Conservation (phyloP, 2,888 invertebrate genomes). For the Apocheima hispidaria region DNA sequence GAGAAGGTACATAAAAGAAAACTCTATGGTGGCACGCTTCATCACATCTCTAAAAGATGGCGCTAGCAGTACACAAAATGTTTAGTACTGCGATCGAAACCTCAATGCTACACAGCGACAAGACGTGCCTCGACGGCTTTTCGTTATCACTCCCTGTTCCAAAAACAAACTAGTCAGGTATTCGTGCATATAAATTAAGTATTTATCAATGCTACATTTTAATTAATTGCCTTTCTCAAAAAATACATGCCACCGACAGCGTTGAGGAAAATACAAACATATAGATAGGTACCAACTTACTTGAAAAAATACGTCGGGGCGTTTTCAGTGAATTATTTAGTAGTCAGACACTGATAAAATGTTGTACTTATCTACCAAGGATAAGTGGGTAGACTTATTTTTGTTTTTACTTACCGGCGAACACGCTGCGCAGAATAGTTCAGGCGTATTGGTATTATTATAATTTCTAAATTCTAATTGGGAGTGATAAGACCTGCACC, state of each 20-base stretch:
- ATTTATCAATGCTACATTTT: constrained; percentile 33
- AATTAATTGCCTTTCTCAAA: constrained; percentile 7
- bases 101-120: constrained; percentile 12
- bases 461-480: no score
- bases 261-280: background rate
- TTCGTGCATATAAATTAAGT: constrained; percentile 16
- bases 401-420: no score
- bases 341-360: background rate
- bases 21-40: constrained; percentile 9
- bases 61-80: constrained; percentile 51
- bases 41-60: constrained; percentile 54
- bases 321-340: background rate
- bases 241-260: background rate
- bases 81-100: constrained; percentile 36
- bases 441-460: no score
- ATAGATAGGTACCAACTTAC: background rate
- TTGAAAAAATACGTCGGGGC: background rate
- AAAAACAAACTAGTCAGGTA: constrained; percentile 27
- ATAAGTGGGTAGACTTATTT: no score
- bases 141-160: constrained; percentile 39
- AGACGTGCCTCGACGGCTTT: constrained; percentile 39
- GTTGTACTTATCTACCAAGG: background rate
- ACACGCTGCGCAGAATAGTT: no score
- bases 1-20: background rate
- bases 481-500: no score